Evolutionary conservation across 2,888 invertebrate species (phyloP), one percentile per base, ranked within the genome.

Genomic region (Zhuqinia jingwanae): DNA sequence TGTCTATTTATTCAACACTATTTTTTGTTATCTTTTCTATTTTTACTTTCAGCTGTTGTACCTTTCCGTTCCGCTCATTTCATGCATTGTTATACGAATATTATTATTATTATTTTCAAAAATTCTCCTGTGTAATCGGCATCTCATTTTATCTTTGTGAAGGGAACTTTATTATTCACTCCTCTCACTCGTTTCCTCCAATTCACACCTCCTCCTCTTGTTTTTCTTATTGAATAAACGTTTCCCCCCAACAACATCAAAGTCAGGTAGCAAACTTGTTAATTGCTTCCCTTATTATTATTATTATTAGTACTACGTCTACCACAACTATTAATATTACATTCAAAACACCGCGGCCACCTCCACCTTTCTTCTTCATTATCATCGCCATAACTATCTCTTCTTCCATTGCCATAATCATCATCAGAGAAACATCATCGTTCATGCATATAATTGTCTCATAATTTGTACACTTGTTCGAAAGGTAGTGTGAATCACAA

Each of bases 201-300:
- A 75, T 75, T 53, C 20, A 75, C 75, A 75, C 75, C 53, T 75
- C 25, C 25, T 68, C 20, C 50, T 47, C 8, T 17, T 45, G 17
- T 6, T 1, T 36, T 25, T 60, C 60, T 27, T 30, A 68, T 42
- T 63, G 17, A 25, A 25, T 13, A 11, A n/a, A n/a, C n/a, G n/a
- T n/a, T n/a, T n/a, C n/a, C n/a, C n/a, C n/a, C n/a, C n/a, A n/a
- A n/a, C n/a, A n/a, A n/a, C n/a, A n/a, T n/a, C n/a, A n/a, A 77
- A 77, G 22, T 53, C 25, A 60, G 60, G 77, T 10, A 60, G 77
- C 60, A 50, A n/a, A 77, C 60, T 45, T 60, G 77, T 22, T 77
- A 77, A 77, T 77, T 77, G 27, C 42, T 75, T 75, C 27, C 36
- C 6, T 45, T 45, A 68, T 68, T 10, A 68, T 68, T 68, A 45